Evolutionary conservation across 2,888 invertebrate genomes (phyloP), one percentile per base, ranked within the genome.

Genomic region (Exephanes ischioxanthus): DNA sequence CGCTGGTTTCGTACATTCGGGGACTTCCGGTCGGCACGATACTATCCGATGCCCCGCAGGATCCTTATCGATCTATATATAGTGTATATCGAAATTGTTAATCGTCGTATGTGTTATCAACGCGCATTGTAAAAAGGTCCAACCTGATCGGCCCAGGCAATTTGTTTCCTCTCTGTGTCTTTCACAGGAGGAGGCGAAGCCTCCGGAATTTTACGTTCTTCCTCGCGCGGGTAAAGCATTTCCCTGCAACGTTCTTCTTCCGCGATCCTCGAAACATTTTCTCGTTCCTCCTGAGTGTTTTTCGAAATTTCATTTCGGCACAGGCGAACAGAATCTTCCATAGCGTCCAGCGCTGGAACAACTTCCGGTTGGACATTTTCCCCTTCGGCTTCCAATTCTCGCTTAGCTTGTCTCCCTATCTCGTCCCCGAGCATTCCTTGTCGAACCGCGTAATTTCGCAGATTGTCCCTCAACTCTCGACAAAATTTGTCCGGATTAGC

Each of bases 401-500:
- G 70, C 11, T 51, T 19, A 26, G 48, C 63, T n/a, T 30, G 16
- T 53, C 9, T 55, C 33, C 81, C 55, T 6, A 83, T 78, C 7
- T 66, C 80, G 2, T 86, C 85, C 7, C 73, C 67, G 68, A 63
- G 51, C 48, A 78, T 78, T 58, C 79, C 78, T 2, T 84, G 95
- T n/a, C 95, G 94, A 91, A 95, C 95, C 94, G 97, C 96, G 92
- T 96, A 96, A 91, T 96, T 95, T 84, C 96, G 95, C 77, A 97
- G 95, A 91, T 96, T 96, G 90, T 96, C 95, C 30, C 96, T 95
- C 45, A 96, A 95, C 89, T 96, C 95, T 77, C 94, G 95, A 0
- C 96, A 95, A 94, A 97, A 97, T 93, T 97, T 97, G 11, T 96
- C 96, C 0, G 96, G 95, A 93, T 97, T 97, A 41, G 96, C 95